Conservation (phyloP, 2,797 vertebrate species). For the Thaleichthys pacificus region DNA sequence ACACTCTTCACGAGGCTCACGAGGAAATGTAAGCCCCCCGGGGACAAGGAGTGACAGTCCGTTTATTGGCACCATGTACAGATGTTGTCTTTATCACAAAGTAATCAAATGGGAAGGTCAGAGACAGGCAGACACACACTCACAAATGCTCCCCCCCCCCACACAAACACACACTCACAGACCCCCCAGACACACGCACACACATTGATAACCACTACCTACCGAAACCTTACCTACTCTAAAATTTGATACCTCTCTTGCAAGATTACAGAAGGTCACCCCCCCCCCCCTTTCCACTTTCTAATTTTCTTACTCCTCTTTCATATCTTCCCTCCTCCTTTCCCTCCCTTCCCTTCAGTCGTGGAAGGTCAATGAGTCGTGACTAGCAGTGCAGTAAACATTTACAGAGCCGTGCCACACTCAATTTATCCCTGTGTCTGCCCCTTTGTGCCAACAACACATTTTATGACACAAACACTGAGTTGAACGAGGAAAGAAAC, state of each 20-base stretch:
- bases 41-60: background rate
- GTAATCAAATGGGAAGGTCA: background rate
- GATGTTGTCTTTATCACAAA: constrained; percentile 16
- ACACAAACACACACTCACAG: too few relatives aligned
- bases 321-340: too few relatives aligned
- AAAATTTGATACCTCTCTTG: too few relatives aligned
- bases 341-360: too few relatives aligned
- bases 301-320: too few relatives aligned
- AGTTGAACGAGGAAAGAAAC: constrained; percentile 4
- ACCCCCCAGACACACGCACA: too few relatives aligned
- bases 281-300: too few relatives aligned
- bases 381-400: constrained; percentile 44
- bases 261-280: too few relatives aligned
- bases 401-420: constrained; percentile 44
- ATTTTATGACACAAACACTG: constrained; percentile 37
- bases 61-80: constrained; percentile 13
- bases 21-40: background rate
- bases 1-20: background rate
- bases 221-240: too few relatives aligned
- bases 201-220: background rate
- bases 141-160: background rate
- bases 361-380: constrained; percentile 28
- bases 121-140: constrained; percentile 17
- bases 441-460: background rate
- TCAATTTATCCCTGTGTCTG: constrained; percentile 42